Base-by-base conservation (phyloP, 2,888 invertebrate species). In the Lithophane socia region DNA sequence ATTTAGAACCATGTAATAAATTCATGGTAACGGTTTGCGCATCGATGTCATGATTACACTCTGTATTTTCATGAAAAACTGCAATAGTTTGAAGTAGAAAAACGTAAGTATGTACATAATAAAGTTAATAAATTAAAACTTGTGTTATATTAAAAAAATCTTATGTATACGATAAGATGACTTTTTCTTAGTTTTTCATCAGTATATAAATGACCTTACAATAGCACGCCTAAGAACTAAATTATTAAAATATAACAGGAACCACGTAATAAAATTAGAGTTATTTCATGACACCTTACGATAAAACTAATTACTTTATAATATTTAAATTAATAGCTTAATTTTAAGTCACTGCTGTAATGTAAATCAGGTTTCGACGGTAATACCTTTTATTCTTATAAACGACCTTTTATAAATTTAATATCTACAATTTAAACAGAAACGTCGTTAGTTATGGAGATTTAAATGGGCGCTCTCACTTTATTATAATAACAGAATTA, bases 351-450 rank as follows among this genome's bases (percentile, higher is more conserved):
- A 12, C 54, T 44, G 42, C 65, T 82, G 52, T 37, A 75, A 76
- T 82, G 68, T 73, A 66, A 85, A 76, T 76, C 61, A 85, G n/a
- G 58, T 44, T 77, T 73, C 78, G 61, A 49, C 56, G 12, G 42
- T 81, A 81, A 66, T 82, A 72, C 60, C 58, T 71, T 82, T 76
- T 61, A 72, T 82, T 85, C 68, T 85, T 74, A 70, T 64, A 52
- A 78, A 82, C 42, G 78, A 83, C 24, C 63, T 73, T 70, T 68
- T 61, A 68, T 63, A 47, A 77, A 86, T 82, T 70, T 82, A 70
- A 77, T 82, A 73, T 77, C 70, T 77, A 73, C 58, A 63, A 86
- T 82, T 83, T 77, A 49, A 82, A 82, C 58, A 49, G 65, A 67
- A 70, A 77, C 60, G 54, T 73, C 73, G 63, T 82, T 82, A 63